These are phyloP conservation scores for Buathra laborator DNA, from an alignment of 2,888 invertebrate genomes.

Conservation along the genomic window DNA sequence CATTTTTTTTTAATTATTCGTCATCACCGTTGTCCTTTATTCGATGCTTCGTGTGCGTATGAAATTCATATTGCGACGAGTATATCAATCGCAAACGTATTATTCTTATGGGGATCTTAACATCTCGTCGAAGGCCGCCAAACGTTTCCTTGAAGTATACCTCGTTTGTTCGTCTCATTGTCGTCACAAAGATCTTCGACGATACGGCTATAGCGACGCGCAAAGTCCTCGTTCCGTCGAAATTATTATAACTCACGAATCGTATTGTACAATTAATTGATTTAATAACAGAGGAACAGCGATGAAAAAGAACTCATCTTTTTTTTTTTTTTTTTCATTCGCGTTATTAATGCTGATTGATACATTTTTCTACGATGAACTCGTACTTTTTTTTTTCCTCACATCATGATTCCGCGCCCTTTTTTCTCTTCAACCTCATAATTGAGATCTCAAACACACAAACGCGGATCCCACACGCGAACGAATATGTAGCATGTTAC, in stretches of 20 bases:
- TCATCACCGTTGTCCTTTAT: background rate
- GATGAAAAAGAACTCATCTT: background rate
- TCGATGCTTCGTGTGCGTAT: background rate
- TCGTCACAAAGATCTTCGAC: background rate
- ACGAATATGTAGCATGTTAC: background rate
- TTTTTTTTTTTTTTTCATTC: background rate
- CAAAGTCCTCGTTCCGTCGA: constrained; percentile 4
- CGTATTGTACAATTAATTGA: background rate
- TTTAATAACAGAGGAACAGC: background rate
- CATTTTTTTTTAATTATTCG: constrained; percentile 14
- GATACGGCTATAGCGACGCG: background rate
- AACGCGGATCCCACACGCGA: background rate
- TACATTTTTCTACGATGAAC: background rate
- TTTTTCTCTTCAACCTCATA: constrained; percentile 28
- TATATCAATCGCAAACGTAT: constrained; percentile 1
- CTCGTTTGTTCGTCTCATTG: constrained; percentile 40
- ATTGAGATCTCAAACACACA: constrained; percentile 11
- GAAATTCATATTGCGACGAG: constrained; percentile 14
- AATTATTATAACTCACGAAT: background rate
- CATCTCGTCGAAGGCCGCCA: constrained; percentile 10
- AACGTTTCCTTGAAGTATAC: constrained; percentile 46
- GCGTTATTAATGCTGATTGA: constrained; percentile 6
- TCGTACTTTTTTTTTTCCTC: background rate
- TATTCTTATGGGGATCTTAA: constrained; percentile 29
- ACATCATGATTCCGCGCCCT: background rate